A percentile compares a stretch with the other conserved stretches of the same genome.
These are phyloP conservation scores for Bos javanicus DNA, from an alignment of 2,113 vertebrate genomes.

Conservation along the genomic window DNA sequence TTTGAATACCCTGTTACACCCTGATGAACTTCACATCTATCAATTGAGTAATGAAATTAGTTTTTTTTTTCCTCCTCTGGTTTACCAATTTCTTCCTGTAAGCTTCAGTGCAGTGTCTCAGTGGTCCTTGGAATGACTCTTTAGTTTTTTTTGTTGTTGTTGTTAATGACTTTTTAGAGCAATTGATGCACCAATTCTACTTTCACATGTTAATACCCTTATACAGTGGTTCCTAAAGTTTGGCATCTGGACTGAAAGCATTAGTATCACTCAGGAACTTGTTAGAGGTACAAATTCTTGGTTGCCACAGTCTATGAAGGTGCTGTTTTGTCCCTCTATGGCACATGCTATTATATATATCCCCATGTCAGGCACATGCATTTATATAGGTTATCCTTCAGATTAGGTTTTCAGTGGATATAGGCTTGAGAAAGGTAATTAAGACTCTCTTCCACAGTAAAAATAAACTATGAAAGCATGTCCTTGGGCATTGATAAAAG, in stretches of 20 bases:
- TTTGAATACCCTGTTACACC: not conserved
- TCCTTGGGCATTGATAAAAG: constrained; percentile 30
- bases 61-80: not conserved
- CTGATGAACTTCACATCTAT: not conserved
- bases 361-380: not conserved
- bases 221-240: not conserved
- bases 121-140: not conserved
- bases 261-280: constrained; percentile 10
- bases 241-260: not conserved
- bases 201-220: not conserved
- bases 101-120: not conserved
- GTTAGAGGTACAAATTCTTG: not conserved
- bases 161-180: not conserved
- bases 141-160: not conserved
- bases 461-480: constrained; percentile 42
- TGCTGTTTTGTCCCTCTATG: not conserved
- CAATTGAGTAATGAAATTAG: not conserved
- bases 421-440: constrained; percentile 27
- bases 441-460: constrained; percentile 46
- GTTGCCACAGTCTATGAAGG: not conserved
- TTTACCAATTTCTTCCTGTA: not conserved
- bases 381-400: constrained; percentile 21
- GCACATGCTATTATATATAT: not conserved
- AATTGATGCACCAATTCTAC: not conserved
- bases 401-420: constrained; percentile 8